Percentiles rank a stretch among this genome's conserved stretches.
Evolutionary conservation across 2,888 invertebrate genomes (phyloP).

Genomic region (Enchytraeus crypticus): DNA sequence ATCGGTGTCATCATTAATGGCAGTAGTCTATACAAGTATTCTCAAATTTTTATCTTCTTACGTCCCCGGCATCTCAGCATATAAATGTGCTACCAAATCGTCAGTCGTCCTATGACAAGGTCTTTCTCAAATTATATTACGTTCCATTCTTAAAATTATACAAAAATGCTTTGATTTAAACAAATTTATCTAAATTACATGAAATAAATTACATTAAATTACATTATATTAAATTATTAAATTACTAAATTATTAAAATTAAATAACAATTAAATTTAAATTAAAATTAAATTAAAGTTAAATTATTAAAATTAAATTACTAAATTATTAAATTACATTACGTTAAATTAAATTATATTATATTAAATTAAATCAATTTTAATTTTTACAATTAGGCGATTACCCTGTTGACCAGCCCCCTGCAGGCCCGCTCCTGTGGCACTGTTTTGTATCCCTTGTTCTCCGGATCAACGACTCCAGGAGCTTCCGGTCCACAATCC

Average conservation of each 20-base stretch:
- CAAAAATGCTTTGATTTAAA: not conserved
- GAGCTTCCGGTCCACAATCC: constrained; percentile 48
- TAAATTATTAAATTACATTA: not conserved
- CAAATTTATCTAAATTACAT: not conserved
- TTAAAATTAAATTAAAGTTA: not conserved
- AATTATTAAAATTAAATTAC: not conserved
- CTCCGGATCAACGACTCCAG: constrained; percentile 70
- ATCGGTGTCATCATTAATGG: no score
- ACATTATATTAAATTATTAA: no score
- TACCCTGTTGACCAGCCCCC: constrained; percentile 23
- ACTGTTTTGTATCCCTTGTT: constrained; percentile 38
- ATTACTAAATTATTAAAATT: not conserved
- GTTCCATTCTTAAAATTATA: not conserved
- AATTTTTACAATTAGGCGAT: no score
- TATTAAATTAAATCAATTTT: no score
- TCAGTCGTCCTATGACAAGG: no score
- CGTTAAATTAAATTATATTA: not conserved
- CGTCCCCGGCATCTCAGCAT: no score
- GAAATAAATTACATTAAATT: not conserved
- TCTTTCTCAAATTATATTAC: not conserved
- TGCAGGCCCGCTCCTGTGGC: constrained; percentile 33
- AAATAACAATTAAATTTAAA: not conserved
- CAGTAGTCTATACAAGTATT: no score
- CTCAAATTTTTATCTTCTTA: no score
- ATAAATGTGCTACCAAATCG: no score